Evolutionary conservation across 2,888 invertebrate genomes (phyloP).

Genomic region (Theristus sp.): DNA sequence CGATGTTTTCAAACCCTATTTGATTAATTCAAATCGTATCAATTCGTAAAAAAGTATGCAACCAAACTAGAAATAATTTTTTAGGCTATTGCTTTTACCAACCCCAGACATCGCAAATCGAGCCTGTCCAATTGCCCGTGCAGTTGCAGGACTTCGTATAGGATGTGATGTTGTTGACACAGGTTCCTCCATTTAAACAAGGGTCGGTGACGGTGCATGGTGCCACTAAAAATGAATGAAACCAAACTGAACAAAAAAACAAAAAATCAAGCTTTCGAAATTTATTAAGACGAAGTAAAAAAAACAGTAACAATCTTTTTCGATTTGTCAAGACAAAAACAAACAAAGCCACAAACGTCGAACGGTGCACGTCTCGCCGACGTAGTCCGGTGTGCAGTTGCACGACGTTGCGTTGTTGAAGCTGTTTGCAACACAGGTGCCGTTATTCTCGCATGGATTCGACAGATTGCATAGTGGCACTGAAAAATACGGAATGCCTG

Average conservation of each 20-base stretch:
- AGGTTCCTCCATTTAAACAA: not conserved
- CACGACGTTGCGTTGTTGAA: not conserved
- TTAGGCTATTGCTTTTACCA: not conserved
- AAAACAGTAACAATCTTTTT: not conserved
- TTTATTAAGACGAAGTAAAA: no score
- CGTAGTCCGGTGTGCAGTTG: not conserved
- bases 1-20: no score
- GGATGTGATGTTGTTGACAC: not conserved
- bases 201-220: not conserved
- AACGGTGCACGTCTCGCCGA: not conserved
- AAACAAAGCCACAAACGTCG: not conserved
- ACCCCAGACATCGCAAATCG: not conserved
- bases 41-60: no score
- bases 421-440: not conserved
- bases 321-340: no score
- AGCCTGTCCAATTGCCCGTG: not conserved
- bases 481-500: not conserved
- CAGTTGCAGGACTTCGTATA: not conserved
- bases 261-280: not conserved
- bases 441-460: not conserved
- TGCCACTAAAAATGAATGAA: not conserved
- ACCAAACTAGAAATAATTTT: not conserved
- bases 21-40: no score
- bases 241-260: not conserved
- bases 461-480: not conserved